phyloP scores from a whole-genome alignment of 2,888 invertebrate species.

The Coelogynopora nodosa region DNA sequence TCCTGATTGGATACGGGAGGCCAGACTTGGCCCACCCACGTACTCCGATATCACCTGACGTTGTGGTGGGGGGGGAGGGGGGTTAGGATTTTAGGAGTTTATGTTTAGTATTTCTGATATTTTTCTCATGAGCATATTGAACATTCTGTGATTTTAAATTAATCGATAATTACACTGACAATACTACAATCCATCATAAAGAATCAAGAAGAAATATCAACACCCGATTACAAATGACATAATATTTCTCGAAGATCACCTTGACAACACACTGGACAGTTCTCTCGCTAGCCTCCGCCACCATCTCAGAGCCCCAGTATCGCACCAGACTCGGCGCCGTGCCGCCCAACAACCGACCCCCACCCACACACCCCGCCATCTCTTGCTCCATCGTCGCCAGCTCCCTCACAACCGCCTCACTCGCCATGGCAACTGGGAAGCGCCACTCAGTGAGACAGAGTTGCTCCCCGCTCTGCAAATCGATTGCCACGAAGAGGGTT shows the following conservation, averaged over 20 bases:
- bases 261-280: not conserved
- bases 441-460: slow-evolving; percentile 2
- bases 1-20: not conserved
- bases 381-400: not conserved
- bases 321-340: not conserved
- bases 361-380: not conserved
- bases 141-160: no score
- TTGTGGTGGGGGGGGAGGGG: no score
- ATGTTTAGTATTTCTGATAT: no score
- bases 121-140: no score
- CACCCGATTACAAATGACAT: no score
- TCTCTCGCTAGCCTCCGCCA: not conserved
- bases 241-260: no score
- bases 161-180: no score
- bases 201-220: no score
- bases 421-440: not conserved
- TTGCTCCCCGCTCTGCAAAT: not conserved
- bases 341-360: not conserved
- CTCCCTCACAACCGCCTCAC: not conserved
- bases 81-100: no score
- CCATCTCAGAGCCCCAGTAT: not conserved
- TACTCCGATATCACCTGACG: not conserved
- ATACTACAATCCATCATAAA: no score
- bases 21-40: not conserved
- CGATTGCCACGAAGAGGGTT: not conserved